A percentile compares a stretch with the other conserved stretches of the same genome.
Conservation (phyloP, 2,797 vertebrate species). For the Girardinus metallicus region DNA sequence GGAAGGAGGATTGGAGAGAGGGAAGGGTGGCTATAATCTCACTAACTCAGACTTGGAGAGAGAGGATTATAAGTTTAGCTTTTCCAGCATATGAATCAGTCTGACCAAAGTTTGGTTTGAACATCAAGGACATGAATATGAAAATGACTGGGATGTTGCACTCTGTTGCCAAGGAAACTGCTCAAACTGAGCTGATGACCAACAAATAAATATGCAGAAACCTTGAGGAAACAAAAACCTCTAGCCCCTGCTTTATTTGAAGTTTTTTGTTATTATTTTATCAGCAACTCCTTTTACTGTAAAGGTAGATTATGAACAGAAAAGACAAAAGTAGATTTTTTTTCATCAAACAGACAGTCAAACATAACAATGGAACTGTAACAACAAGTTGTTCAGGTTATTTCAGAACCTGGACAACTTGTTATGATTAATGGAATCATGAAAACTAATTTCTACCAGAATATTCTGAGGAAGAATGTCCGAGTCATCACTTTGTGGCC, state of each 20-base stretch:
- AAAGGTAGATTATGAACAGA: background rate
- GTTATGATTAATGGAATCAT: too few species aligned
- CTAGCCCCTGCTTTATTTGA: conserved; percentile 3
- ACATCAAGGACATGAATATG: conserved; percentile 61
- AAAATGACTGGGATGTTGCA: conserved; percentile 58
- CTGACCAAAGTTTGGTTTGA: conserved; percentile 26
- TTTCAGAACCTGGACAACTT: background rate
- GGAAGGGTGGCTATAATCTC: conserved; percentile 27
- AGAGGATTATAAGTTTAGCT: conserved; percentile 25
- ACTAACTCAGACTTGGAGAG: conserved; percentile 23
- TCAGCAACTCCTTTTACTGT: background rate
- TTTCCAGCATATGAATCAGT: conserved; percentile 35
- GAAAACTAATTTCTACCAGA: too few species aligned
- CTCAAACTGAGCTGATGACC: conserved; percentile 41
- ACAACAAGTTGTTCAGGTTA: background rate
- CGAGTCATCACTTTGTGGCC: too few species aligned
- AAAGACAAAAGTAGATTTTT: too few species aligned
- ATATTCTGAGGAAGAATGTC: too few species aligned
- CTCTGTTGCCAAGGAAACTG: conserved; percentile 76
- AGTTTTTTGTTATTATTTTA: background rate
- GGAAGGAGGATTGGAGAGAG: background rate
- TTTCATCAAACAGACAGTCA: background rate
- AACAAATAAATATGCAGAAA: conserved; percentile 22
- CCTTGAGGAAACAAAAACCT: conserved; percentile 5
- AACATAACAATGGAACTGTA: background rate